A percentile compares a stretch with the other conserved stretches of the same genome.
These are phyloP conservation scores for Fragum fragum DNA, from an alignment of 2,888 invertebrate genomes.

Conservation along the genomic window DNA sequence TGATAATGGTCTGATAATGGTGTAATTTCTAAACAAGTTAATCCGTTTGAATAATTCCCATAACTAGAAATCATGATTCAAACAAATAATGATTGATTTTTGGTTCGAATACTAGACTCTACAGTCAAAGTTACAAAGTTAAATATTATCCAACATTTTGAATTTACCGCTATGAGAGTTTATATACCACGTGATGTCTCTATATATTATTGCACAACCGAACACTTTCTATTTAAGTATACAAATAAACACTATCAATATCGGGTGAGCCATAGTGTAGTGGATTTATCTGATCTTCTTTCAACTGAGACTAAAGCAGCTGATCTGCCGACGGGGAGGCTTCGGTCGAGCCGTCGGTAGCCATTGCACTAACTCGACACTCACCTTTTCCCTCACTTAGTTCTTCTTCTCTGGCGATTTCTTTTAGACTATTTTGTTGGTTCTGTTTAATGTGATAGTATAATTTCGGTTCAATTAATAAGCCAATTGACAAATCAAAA, in stretches of 20 bases:
- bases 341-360: constrained; percentile 32
- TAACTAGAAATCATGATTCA: too few species aligned
- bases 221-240: background rate
- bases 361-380: constrained; percentile 12
- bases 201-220: background rate
- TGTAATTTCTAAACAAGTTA: too few species aligned
- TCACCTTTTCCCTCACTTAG: background rate
- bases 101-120: too few species aligned
- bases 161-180: background rate
- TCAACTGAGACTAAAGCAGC: constrained; percentile 44
- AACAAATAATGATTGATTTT: too few species aligned
- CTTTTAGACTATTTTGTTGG: too few species aligned
- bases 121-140: too few species aligned
- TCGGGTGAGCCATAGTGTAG: constrained; percentile 36
- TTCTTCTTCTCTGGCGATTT: background rate
- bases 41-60: too few species aligned
- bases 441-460: too few species aligned
- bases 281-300: constrained; percentile 19
- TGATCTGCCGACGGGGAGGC: constrained; percentile 23
- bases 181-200: background rate
- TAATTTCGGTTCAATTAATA: too few species aligned
- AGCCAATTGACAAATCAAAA: too few species aligned
- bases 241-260: background rate
- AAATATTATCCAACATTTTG: too few species aligned
- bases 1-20: too few species aligned